These are phyloP conservation scores for Caenorhabditis sp. DNA, from an alignment of 2,888 invertebrate genomes.

Conservation along the genomic window DNA sequence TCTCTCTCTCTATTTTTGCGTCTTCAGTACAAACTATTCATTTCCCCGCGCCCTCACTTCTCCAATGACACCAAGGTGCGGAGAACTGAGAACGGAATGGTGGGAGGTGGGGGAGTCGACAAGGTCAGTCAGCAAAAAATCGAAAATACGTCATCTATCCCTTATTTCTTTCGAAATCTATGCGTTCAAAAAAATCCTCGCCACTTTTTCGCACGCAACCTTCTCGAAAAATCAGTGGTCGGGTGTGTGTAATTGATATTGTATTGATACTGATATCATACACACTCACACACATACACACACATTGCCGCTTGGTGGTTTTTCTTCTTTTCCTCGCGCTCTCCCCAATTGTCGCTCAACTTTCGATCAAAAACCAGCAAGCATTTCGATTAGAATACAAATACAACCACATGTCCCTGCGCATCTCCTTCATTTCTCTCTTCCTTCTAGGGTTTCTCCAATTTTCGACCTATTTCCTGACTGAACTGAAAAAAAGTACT, in stretches of 20 bases:
- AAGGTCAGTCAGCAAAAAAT: constrained; percentile 20
- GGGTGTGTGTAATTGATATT: not conserved
- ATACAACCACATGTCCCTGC: constrained; percentile 43
- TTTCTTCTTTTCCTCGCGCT: not conserved
- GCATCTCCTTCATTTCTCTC: not conserved
- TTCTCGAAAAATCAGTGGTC: no score
- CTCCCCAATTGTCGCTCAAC: constrained; percentile 22
- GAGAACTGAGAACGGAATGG: not conserved
- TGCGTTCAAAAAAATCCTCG: no score
- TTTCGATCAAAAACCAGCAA: constrained; percentile 46
- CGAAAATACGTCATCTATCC: no score
- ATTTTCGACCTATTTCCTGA: not conserved
- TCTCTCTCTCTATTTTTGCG: no score
- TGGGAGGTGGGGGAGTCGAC: not conserved
- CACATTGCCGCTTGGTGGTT: constrained; percentile 7
- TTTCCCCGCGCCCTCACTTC: not conserved
- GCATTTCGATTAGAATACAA: constrained; percentile 52
- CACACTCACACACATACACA: not conserved
- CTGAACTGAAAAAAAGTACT: no score
- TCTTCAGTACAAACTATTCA: not conserved
- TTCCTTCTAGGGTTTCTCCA: not conserved
- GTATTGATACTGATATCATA: not conserved
- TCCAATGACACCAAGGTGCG: constrained; percentile 2
- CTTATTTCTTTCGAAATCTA: not conserved
- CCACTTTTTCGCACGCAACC: no score